A percentile compares a stretch with the other conserved stretches of the same genome.
These are phyloP conservation scores for Baryphthengus martii DNA, from an alignment of 2,113 vertebrate species.

Conservation along the genomic window DNA sequence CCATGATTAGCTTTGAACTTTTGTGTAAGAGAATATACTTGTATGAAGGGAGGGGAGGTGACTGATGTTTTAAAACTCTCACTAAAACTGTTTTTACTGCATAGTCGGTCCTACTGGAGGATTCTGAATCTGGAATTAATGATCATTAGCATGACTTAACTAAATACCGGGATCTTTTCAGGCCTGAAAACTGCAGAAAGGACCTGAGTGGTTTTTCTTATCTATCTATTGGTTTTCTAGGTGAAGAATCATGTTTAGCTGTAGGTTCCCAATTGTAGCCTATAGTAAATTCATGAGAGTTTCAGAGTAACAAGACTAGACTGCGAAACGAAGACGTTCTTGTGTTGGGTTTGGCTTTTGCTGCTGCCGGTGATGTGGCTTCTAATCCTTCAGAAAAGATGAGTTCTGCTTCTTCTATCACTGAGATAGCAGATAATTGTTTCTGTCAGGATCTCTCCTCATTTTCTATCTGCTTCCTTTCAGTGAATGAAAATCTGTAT, in stretches of 20 bases:
- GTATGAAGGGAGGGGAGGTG: neutral
- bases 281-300: neutral
- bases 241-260: neutral
- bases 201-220: neutral
- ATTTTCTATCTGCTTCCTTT: neutral
- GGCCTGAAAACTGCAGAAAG: neutral
- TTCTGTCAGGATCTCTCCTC: neutral
- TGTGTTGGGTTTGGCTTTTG: neutral
- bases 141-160: neutral
- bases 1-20: neutral
- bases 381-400: neutral
- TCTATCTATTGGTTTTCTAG: neutral
- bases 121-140: neutral
- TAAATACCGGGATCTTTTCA: neutral
- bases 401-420: neutral
- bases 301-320: neutral
- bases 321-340: neutral
- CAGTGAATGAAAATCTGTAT: neutral
- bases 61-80: neutral
- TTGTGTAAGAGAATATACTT: neutral
- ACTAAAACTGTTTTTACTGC: neutral
- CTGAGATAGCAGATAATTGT: neutral
- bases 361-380: neutral
- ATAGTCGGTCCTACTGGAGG: neutral
- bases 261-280: neutral